Conservation (phyloP, 2,888 invertebrate genomes). For the Watsonalla cultraria region DNA sequence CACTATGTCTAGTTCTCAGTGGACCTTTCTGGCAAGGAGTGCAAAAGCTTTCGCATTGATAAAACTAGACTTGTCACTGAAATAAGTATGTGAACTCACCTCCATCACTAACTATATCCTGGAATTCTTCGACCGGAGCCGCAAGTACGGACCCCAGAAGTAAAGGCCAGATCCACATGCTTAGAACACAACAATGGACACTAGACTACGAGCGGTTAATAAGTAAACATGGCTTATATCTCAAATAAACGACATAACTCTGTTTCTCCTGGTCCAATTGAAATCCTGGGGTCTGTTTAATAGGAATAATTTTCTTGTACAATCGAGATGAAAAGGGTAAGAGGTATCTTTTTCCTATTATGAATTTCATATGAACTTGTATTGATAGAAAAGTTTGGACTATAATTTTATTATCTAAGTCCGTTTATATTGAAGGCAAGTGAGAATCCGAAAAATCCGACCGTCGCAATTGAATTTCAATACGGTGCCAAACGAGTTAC, state of each 20-base stretch:
- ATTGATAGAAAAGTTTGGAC: no score
- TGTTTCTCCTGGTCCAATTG: constrained; percentile 66
- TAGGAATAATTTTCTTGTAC: constrained; percentile 56
- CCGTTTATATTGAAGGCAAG: no score
- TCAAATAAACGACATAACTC: constrained; percentile 42
- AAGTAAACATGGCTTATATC: constrained; percentile 53
- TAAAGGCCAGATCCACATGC: constrained; percentile 40
- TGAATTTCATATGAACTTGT: no score
- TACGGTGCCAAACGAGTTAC: no score
- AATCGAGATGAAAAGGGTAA: constrained; percentile 27
- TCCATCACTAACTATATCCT: constrained; percentile 40
- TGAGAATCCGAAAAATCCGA: no score
- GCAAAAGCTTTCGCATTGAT: no score
- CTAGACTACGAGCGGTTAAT: constrained; percentile 38
- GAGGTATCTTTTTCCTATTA: not conserved
- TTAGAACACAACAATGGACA: constrained; percentile 28
- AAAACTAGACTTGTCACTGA: not conserved
- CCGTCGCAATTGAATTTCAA: no score
- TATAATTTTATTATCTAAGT: no score
- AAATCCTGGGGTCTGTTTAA: constrained; percentile 55
- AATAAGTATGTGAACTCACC: constrained; percentile 30
- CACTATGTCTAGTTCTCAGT: no score
- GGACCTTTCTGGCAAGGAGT: no score
- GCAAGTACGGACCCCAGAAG: constrained; percentile 34
- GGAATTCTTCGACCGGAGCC: constrained; percentile 47